Evolutionary conservation across 2,113 vertebrate species (phyloP), one percentile per base, ranked within the genome.

Genomic region (Xiphias gladius): DNA sequence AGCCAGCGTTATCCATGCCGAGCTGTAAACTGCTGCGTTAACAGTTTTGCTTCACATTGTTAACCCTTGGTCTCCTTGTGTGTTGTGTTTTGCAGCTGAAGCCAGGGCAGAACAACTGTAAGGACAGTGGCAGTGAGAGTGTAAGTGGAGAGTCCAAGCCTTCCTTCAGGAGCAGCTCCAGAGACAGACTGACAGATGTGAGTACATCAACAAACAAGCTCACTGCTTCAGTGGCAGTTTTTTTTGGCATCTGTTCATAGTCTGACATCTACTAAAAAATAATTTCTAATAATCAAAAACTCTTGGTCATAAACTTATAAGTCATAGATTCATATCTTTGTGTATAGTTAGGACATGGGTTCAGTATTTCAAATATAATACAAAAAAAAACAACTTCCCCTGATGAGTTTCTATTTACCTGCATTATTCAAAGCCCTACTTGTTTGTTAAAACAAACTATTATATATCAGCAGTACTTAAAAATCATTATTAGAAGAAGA

Each of bases 131-230:
- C 94, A 98, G 96, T 0, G 98, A 98, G 73, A 97, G 97, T 0
- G 95, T 93, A 26, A 97, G 97, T 3, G 96, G 95, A 19, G 96
- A 96, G 80, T 97, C 96, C 7, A 99, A 98, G 91, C 96, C 96
- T 9, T 98, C 96, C 78, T 94, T 96, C 73, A 93, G 96, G 88
- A 97, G 96, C 95, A 97, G 96, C 90, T 98, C 97, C 77, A 95
- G 95, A 80, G 97, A 98, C 69, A 93, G 97, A 35, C 96, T 97
- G 94, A 99, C 97, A 3, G 98, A 99, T 0, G 98, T 99, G 93
- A 99, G 97, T 98, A 79, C 73, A 79, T 26, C 16, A 46, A 71
- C 20, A 20, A 8, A 24, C 26, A 54, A 32, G 11, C 39, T 58
- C 68, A 7, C 64, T 8, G 16, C 48, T 67, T 30, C 73, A 70